Percentiles rank a stretch among this genome's conserved stretches.
These are phyloP conservation scores for Zaprionus obscuricornis DNA, from an alignment of 2,888 invertebrate genomes.

Conservation along the genomic window DNA sequence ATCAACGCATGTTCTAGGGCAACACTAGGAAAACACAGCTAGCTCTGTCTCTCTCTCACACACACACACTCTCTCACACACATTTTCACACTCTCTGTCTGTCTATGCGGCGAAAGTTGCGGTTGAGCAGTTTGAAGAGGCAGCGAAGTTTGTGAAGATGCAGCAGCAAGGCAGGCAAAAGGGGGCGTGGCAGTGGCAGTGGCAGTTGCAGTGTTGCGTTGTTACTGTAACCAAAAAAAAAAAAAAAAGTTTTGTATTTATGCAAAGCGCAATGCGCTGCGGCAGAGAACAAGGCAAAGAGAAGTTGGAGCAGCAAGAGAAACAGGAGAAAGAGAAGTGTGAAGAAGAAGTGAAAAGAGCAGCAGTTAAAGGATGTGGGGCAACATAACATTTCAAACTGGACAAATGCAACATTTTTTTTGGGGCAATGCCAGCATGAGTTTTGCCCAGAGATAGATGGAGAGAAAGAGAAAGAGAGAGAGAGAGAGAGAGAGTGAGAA, in stretches of 20 bases:
- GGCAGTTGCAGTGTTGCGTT: slow-evolving; percentile 5
- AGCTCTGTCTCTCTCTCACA: too few relatives aligned
- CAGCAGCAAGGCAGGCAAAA: too few relatives aligned
- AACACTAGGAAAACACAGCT: background rate
- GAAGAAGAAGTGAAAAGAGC: too few relatives aligned
- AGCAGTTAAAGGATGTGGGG: background rate
- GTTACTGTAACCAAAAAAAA: too few relatives aligned
- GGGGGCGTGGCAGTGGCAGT: slow-evolving; percentile 3
- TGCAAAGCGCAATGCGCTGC: slow-evolving; percentile 22
- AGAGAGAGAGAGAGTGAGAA: background rate
- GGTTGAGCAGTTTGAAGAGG: slow-evolving; percentile 2
- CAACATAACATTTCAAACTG: slow-evolving; percentile 23
- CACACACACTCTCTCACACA: too few relatives aligned
- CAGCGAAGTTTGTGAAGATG: too few relatives aligned
- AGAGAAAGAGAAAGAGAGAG: background rate
- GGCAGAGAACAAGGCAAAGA: background rate
- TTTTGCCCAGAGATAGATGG: slow-evolving; percentile 12
- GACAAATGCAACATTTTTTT: slow-evolving; percentile 35
- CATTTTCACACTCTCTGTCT: too few relatives aligned
- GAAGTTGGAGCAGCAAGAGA: background rate
- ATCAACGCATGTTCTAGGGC: slow-evolving; percentile 37
- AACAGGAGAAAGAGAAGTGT: too few relatives aligned
- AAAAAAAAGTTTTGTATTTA: slow-evolving; percentile 50
- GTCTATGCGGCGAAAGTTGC: slow-evolving; percentile 24
- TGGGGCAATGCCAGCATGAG: too few relatives aligned